phyloP scores from a whole-genome alignment of 2,888 invertebrate genomes.

The Hermaeophaga mercurialis region DNA sequence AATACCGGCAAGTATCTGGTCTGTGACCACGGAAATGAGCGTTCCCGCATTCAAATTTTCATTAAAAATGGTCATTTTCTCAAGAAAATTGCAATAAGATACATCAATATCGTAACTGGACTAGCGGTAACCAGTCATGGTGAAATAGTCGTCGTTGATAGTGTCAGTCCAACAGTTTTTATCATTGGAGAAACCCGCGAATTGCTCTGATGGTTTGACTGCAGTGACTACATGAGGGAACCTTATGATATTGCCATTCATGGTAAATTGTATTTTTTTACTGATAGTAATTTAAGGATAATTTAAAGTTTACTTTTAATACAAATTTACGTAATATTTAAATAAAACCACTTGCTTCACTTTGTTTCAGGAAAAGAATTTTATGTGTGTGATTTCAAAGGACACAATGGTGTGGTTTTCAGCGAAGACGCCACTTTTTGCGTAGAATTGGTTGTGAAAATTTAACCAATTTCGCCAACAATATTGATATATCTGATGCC shows the following conservation, averaged over 20 bases:
- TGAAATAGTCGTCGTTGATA: constrained; percentile 95
- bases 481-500: constrained; percentile 96
- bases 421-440: constrained; percentile 90
- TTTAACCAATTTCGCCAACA: constrained; percentile 96
- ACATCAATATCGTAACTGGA: constrained; percentile 92
- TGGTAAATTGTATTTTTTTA: constrained; percentile 61
- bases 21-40: constrained; percentile 95
- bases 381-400: constrained; percentile 97
- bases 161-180: constrained; percentile 95
- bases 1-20: constrained; percentile 92
- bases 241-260: constrained; percentile 96
- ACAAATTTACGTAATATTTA: no score
- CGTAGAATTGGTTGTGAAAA: constrained; percentile 94
- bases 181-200: constrained; percentile 92
- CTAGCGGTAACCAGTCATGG: constrained; percentile 91
- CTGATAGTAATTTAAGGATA: no score
- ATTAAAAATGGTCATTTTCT: constrained; percentile 94
- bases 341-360: no score
- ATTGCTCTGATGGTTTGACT: constrained; percentile 94
- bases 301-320: no score
- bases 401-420: constrained; percentile 96
- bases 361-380: constrained; percentile 79
- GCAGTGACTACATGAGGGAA: constrained; percentile 96
- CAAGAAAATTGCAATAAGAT: constrained; percentile 90
- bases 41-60: constrained; percentile 97